Evolutionary conservation across 2,113 vertebrate genomes (phyloP).

Genomic region (Cervus canadensis): DNA sequence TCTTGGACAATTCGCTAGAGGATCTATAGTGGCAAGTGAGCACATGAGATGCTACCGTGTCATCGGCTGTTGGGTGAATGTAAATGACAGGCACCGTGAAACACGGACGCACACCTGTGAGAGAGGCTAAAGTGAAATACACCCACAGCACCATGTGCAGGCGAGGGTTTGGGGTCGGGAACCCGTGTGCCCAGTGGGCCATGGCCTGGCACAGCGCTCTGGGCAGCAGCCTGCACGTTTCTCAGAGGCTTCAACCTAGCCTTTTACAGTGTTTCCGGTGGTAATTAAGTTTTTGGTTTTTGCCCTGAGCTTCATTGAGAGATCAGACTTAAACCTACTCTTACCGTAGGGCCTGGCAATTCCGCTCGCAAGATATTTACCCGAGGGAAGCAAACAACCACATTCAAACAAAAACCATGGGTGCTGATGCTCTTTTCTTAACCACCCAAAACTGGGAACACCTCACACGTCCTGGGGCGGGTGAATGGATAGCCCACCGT

Average conservation of each 20-base stretch:
- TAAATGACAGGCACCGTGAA: neutral
- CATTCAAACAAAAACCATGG: neutral
- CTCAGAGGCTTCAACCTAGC: neutral
- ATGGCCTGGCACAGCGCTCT: neutral
- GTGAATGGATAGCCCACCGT: too few species aligned
- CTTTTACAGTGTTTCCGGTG: neutral
- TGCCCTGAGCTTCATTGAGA: neutral
- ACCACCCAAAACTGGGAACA: neutral
- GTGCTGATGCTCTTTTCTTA: neutral
- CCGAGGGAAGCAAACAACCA: neutral
- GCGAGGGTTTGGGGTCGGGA: accelerated
- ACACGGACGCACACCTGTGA: accelerated
- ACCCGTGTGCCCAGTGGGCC: neutral
- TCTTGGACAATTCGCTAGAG: neutral
- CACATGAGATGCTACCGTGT: neutral
- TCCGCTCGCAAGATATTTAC: neutral
- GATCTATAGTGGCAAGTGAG: neutral
- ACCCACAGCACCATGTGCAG: neutral
- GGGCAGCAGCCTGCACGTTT: neutral
- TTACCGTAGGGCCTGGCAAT: neutral
- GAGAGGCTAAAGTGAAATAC: neutral
- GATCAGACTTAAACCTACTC: neutral
- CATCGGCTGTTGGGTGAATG: neutral
- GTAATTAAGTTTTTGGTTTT: neutral
- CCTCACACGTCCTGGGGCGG: neutral